phyloP scores from a whole-genome alignment of 2,113 vertebrate genomes.

The Dryoscopus gambensis region DNA sequence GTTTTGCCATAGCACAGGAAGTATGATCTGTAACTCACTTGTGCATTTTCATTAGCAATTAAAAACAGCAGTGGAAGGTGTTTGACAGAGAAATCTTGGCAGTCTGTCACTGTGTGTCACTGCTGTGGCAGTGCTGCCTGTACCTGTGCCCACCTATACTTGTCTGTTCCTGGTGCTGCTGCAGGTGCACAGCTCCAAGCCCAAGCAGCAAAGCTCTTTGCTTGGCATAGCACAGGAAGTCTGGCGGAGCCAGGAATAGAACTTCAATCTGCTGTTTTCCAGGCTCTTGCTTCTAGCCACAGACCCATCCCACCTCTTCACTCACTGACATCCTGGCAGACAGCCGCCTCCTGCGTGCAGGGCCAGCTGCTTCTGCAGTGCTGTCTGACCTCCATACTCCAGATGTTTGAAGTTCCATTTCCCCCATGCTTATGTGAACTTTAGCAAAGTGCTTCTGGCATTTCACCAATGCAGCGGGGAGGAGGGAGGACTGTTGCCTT shows the following conservation, averaged over 20 bases:
- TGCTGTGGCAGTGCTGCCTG: neutral
- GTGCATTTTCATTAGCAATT: neutral
- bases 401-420: conserved; percentile 64
- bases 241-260: conserved; percentile 27
- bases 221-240: neutral
- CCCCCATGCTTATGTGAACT: conserved; percentile 27
- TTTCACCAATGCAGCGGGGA: neutral
- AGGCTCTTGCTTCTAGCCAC: neutral
- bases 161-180: neutral
- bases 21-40: neutral
- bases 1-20: neutral
- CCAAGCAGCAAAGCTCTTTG: neutral
- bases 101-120: neutral
- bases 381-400: conserved; percentile 43
- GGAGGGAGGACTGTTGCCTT: neutral
- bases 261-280: neutral
- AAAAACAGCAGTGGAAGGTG: neutral
- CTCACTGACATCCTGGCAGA: neutral
- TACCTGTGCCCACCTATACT: neutral
- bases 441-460: conserved; percentile 33
- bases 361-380: conserved; percentile 35
- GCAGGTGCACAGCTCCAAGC: neutral
- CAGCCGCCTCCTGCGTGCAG: neutral
- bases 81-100: neutral
- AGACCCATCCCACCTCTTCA: neutral